Conservation (phyloP, 2,113 vertebrate genomes). For the Bagarius yarrelli region DNA sequence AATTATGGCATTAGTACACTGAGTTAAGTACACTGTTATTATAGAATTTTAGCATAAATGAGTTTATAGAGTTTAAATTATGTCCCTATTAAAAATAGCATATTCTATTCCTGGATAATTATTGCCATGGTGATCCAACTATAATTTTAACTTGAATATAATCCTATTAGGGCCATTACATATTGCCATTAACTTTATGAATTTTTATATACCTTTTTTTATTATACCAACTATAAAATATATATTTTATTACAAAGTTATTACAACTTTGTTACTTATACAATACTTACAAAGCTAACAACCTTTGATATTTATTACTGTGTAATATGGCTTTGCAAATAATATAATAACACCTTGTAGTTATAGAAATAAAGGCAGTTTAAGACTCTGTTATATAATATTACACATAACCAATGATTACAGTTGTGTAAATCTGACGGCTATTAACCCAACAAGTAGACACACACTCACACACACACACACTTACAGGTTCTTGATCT, state of each 20-base stretch:
- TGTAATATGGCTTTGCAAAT: neutral
- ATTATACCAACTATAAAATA: no score
- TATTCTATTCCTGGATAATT: no score
- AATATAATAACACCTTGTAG: neutral
- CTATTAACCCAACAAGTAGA: neutral
- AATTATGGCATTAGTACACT: neutral
- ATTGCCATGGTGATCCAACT: no score
- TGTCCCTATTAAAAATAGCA: no score
- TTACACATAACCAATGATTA: neutral
- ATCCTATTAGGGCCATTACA: neutral
- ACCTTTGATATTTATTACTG: neutral
- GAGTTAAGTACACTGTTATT: no score
- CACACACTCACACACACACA: slow-evolving; percentile 20
- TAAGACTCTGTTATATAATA: neutral
- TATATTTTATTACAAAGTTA: neutral
- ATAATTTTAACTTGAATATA: no score
- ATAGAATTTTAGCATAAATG: no score
- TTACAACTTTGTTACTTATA: neutral
- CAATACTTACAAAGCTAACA: neutral
- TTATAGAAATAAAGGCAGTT: no score
- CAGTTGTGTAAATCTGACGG: neutral
- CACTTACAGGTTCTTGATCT: slow-evolving; percentile 99
- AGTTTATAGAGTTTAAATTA: no score
- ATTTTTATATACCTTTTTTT: neutral
- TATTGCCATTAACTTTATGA: neutral